Conservation (phyloP, 2,797 vertebrate genomes). For the Mormyrops boulengeri region DNA sequence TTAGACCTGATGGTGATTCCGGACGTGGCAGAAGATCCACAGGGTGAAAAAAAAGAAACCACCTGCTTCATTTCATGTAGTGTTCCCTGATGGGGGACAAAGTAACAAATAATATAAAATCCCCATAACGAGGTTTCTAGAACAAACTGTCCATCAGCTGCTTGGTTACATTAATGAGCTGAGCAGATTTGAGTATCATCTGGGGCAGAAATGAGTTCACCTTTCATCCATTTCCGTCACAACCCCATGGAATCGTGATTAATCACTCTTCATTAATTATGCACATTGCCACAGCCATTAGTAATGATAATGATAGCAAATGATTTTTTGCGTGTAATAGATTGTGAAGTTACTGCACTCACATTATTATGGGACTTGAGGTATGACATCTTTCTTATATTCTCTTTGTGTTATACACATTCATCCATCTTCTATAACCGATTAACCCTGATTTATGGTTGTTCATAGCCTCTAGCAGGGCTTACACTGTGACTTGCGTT, state of each 20-base stretch:
- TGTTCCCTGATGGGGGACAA: neutral
- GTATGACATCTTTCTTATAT: neutral
- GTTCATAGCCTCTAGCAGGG: neutral
- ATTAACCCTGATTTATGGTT: neutral
- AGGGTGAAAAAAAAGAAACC: neutral
- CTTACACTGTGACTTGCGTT: neutral
- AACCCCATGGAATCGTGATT: neutral
- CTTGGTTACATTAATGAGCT: neutral
- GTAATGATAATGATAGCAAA: constrained; percentile 8
- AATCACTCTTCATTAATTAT: constrained; percentile 4
- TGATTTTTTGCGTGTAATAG: neutral
- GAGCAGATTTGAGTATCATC: constrained; percentile 5
- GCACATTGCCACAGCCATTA: neutral
- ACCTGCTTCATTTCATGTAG: neutral
- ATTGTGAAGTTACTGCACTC: neutral
- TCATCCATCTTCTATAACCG: neutral
- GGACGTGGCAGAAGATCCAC: neutral
- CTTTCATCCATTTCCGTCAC: constrained; percentile 35
- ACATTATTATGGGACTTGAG: neutral
- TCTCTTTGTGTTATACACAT: neutral
- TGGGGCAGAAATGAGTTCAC: constrained; percentile 36
- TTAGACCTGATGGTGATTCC: constrained; percentile 7
- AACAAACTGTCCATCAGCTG: neutral
- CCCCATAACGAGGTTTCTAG: neutral
- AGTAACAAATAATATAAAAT: neutral